Percentiles rank a stretch among this genome's conserved stretches.
Evolutionary conservation across 2,888 invertebrate genomes (phyloP).

Genomic region (Acanthopleura granulata): DNA sequence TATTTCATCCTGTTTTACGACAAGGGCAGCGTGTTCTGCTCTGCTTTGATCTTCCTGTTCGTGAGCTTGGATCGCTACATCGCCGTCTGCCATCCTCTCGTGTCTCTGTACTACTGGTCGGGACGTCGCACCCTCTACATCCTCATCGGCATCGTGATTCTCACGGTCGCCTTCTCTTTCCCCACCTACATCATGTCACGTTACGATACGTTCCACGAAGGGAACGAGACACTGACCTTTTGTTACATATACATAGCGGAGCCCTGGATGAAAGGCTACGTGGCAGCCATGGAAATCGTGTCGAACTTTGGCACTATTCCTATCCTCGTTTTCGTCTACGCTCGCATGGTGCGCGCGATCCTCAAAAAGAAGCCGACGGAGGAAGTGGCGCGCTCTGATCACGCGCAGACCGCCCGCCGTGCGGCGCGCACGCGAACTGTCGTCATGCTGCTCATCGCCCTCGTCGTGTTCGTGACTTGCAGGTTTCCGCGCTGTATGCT

Average conservation of each 20-base stretch:
- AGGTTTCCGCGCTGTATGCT: background rate
- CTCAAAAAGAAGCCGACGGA: background rate
- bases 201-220: background rate
- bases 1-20: constrained; percentile 5
- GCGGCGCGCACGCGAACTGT: background rate
- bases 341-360: background rate
- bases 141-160: background rate
- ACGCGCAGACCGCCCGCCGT: background rate
- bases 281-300: background rate
- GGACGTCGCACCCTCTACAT: background rate
- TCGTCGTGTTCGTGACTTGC: background rate
- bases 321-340: background rate
- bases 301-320: background rate
- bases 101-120: background rate
- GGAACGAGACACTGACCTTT: background rate
- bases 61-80: background rate
- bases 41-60: background rate
- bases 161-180: background rate
- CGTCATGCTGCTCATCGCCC: background rate
- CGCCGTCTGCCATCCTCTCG: background rate
- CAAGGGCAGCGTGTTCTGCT: background rate
- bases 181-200: background rate
- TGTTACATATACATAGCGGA: background rate
- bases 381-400: background rate
- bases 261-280: background rate